Percentiles rank a stretch among this genome's conserved stretches.
Conservation (phyloP, 2,888 invertebrate species). For the Ormyrus pomaceus region DNA sequence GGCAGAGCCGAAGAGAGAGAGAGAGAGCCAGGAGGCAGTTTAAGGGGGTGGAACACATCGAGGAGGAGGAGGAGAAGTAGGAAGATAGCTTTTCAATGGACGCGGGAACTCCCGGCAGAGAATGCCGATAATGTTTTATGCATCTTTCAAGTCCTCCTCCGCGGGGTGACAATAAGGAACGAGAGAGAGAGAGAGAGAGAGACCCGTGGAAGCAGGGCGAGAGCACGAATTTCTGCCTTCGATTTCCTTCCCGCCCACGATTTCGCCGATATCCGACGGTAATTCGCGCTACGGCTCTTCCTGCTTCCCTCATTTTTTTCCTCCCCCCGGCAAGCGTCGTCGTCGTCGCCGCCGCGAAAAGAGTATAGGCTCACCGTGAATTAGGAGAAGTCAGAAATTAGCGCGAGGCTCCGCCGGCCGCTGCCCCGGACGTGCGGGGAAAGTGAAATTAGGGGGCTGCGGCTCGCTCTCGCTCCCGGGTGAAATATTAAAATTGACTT, state of each 20-base stretch:
- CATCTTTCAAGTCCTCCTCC: conserved; percentile 46
- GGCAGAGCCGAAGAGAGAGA: background rate
- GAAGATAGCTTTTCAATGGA: conserved; percentile 56
- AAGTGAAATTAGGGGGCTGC: conserved; percentile 22
- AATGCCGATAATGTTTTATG: conserved; percentile 58
- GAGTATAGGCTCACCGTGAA: background rate
- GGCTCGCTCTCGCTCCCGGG: background rate
- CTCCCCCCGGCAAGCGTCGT: background rate
- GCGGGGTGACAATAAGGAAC: conserved; percentile 39
- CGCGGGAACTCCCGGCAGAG: conserved; percentile 31
- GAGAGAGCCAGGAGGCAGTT: conserved; percentile 12
- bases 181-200: background rate
- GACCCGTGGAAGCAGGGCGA: background rate
- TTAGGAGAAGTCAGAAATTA: conserved; percentile 40
- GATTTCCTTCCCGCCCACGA: conserved; percentile 8
- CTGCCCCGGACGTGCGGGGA: conserved; percentile 39
- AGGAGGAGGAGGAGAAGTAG: conserved; percentile 2
- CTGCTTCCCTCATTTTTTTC: conserved; percentile 25
- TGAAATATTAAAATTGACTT: conserved; percentile 50
- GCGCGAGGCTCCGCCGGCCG: conserved; percentile 22
- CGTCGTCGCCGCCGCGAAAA: background rate
- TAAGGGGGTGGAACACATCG: conserved; percentile 32
- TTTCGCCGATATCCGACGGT: conserved; percentile 25
- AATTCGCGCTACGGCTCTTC: conserved; percentile 40
- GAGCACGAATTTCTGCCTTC: conserved; percentile 24